Conservation (phyloP, 2,888 invertebrate species). For the Aethes cnicana region DNA sequence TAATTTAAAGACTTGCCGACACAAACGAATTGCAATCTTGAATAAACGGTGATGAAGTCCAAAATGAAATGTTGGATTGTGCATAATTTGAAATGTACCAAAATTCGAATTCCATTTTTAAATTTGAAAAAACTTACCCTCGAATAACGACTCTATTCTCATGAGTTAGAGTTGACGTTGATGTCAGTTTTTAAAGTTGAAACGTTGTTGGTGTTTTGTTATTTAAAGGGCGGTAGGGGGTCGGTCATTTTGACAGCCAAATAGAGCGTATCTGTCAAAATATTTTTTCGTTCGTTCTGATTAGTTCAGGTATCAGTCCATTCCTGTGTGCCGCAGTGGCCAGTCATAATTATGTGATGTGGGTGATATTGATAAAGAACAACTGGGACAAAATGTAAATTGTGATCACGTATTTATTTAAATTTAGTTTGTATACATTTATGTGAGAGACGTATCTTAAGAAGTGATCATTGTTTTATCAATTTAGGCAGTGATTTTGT, state of each 20-base stretch:
- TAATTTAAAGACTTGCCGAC: slow-evolving; percentile 27
- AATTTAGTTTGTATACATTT: not conserved
- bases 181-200: not conserved
- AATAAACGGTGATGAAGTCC: slow-evolving; percentile 9
- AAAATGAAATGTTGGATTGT: slow-evolving; percentile 6
- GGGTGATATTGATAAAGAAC: slow-evolving; percentile 12
- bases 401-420: not conserved
- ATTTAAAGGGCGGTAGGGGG: slow-evolving; percentile 57
- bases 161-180: slow-evolving; percentile 6
- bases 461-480: too few species aligned
- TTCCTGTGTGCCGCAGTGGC: slow-evolving; percentile 49
- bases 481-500: too few species aligned
- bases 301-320: slow-evolving; percentile 69
- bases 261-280: slow-evolving; percentile 68
- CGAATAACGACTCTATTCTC: not conserved
- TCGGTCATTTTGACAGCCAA: slow-evolving; percentile 63
- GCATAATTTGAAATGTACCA: slow-evolving; percentile 10
- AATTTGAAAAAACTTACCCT: not conserved
- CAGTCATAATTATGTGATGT: slow-evolving; percentile 48
- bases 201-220: slow-evolving; percentile 34
- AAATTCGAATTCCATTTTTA: slow-evolving; percentile 12
- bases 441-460: too few species aligned
- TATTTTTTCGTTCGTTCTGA: slow-evolving; percentile 57
- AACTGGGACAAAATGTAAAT: not conserved
- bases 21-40: slow-evolving; percentile 32